Base-by-base conservation (phyloP, 2,888 invertebrate genomes). In the Timema cristinae region DNA sequence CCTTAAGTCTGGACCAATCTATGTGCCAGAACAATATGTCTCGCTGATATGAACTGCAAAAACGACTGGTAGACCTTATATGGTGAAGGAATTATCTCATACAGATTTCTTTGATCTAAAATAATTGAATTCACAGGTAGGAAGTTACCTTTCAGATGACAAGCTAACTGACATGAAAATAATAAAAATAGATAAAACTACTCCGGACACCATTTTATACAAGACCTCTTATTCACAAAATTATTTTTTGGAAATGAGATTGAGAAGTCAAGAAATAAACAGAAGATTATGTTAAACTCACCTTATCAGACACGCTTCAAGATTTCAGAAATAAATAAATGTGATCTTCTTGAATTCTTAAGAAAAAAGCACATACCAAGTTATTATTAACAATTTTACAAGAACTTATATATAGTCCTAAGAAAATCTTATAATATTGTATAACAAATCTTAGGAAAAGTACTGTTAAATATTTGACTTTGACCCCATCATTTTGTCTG, bases 1-100 rank as follows among this genome's bases (percentile, higher is more conserved):
- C 16, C 49, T 59, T 13, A 73, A 71, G 66, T 50, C 68, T 15
- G 67, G 71, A 49, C 71, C 72, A n/a, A 63, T 74, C 52, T 71
- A 71, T 73, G 72, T 73, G 51, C 72, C 74, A 52, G 68, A 47
- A 49, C 70, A 72, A 52, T 68, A n/a, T 11, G 68, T 68, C 16
- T 52, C 68, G 16, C 54, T 68, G 15, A 68, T 68, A 47, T 6
- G 32, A 54, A 51, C 15, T 32, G 68, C 68, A 32, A 67, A 68
- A 32, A 68, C 51, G 54, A 68, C n/a, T 6, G 8, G 7, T 10
- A 51, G 10, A 7, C 68, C 68, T 52, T 32, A 52, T 32, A 50
- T 6, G 7, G 68, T 54, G 50, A 10, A 54, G 16, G 56, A 68
- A 54, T 32, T 68, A 10, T 48, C 32, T 32, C 47, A 15, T 51